Evolutionary conservation across 2,888 invertebrate species (phyloP).

Genomic region (Pyrochroa serraticornis): DNA sequence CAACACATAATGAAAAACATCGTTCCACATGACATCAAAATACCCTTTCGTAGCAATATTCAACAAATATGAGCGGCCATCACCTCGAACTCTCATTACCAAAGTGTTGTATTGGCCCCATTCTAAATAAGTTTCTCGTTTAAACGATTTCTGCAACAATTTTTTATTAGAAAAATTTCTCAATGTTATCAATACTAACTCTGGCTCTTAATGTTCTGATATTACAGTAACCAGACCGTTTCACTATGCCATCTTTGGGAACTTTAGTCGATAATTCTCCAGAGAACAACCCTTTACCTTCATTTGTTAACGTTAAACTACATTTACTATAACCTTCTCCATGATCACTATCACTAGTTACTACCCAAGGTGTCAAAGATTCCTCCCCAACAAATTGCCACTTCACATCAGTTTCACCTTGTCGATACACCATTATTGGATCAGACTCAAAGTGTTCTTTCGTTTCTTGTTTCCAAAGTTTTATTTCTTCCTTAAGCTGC

Average conservation of each 20-base stretch:
- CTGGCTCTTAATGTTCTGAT: conserved; percentile 71
- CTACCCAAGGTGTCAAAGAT: conserved; percentile 72
- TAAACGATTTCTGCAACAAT: conserved; percentile 77
- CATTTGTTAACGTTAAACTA: conserved; percentile 67
- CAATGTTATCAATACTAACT: conserved; percentile 58
- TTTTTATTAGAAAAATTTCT: conserved; percentile 2
- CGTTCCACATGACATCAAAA: conserved; percentile 88
- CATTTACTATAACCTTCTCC: conserved; percentile 78
- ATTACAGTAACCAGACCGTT: conserved; percentile 82
- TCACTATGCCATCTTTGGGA: conserved; percentile 81
- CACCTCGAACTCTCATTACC: conserved; percentile 85
- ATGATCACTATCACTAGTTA: conserved; percentile 81
- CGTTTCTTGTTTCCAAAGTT: conserved; percentile 70
- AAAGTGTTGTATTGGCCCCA: conserved; percentile 81
- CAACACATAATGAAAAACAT: conserved; percentile 83
- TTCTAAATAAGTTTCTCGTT: conserved; percentile 70
- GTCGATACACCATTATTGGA: conserved; percentile 61
- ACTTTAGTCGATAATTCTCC: conserved; percentile 72
- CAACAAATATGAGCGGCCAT: conserved; percentile 89
- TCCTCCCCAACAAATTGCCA: conserved; percentile 73
- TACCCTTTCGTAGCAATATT: conserved; percentile 77
- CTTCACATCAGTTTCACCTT: conserved; percentile 74
- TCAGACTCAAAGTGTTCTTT: conserved; percentile 69
- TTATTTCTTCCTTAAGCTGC: conserved; percentile 70
- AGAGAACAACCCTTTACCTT: conserved; percentile 74